Evolutionary conservation across 2,888 invertebrate genomes (phyloP), one percentile per base, ranked within the genome.

Genomic region (Agrochola macilenta): DNA sequence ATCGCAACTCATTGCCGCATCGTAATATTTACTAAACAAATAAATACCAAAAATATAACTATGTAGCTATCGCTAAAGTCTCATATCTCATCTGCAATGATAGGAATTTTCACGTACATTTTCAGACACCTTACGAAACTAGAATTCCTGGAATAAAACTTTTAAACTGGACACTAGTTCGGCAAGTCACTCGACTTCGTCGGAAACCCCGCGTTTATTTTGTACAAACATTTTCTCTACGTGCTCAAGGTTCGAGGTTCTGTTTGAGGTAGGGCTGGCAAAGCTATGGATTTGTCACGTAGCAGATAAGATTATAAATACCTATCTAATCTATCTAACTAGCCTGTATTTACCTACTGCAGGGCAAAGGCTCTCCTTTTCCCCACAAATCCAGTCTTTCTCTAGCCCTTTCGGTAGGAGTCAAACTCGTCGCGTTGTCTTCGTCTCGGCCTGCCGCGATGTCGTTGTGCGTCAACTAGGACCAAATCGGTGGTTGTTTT

Each of bases 11-110:
- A 73, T 58, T 58, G 35, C 57, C 52, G 78, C 64, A 65, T 80
- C 46, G 30, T 52, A 72, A 78, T 63, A 49, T 65, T 80, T 80
- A 80, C 81, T 8, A 58, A 80, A 73, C 52, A 80, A 58, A 71
- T 71, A 57, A 23, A 71, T 5, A 61, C 23, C 23, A 23, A 49
- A 43, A 20, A 20, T 20, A 52, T 23, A 52, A 23, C 3, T 23
- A 57, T 23, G 20, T 35, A 26, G 52, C 5, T 8, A 57, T 57
- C 46, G 35, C 8, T 17, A 12, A 12, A 71, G n/a, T 20, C n/a
- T n/a, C n/a, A n/a, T 39, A 60, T 46, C 5, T 43, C 23, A 52
- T 78, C 43, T 78, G 43, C 17, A 17, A 46, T 17, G 39, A 23
- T 1, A 8, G 1, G 0, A n/a, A 23, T 54, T 17, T 52, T 30